Evolutionary conservation across 30 jellyfish, hydroid and myxozoan species (phyloP).

Genomic region (Cassiopea xamachana): DNA sequence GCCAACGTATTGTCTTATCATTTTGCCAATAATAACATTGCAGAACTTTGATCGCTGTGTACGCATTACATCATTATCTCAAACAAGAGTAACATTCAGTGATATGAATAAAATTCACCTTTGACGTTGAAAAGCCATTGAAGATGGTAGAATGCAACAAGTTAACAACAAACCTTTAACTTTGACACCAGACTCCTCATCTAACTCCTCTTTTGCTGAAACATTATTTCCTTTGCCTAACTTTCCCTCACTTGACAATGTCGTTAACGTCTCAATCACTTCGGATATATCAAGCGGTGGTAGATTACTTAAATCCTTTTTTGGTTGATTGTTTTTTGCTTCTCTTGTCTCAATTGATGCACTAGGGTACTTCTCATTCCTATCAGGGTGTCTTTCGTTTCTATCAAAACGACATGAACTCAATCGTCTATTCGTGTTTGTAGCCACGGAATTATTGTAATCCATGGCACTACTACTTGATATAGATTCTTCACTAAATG

Average conservation of each 20-base stretch:
- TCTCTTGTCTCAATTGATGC: constrained; percentile 27
- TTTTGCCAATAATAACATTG: too few species aligned
- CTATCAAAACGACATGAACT: constrained; percentile 76
- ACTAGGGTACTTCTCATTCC: constrained; percentile 26
- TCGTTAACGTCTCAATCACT: constrained; percentile 83
- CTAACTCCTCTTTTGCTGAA: constrained; percentile 53
- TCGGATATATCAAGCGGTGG: constrained; percentile 91
- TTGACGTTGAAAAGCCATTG: neutral
- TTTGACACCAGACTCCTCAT: constrained; percentile 39
- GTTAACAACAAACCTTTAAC: constrained; percentile 44
- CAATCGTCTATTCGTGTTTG: constrained; percentile 33
- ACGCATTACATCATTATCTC: too few species aligned
- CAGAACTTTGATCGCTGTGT: too few species aligned
- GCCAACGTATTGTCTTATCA: too few species aligned
- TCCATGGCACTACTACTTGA: constrained; percentile 6
- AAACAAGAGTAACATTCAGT: too few species aligned
- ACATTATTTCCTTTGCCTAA: constrained; percentile 55
- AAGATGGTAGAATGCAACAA: too few species aligned
- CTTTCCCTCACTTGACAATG: constrained; percentile 80
- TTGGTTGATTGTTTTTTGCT: constrained; percentile 23
- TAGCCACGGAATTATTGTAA: constrained; percentile 3
- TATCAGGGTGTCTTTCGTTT: constrained; percentile 14
- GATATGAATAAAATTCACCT: too few species aligned
- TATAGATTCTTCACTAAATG: constrained; percentile 41
- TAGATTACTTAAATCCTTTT: constrained; percentile 61